Conservation (phyloP, 2,113 vertebrate species). For the Peromyscus californicus region DNA sequence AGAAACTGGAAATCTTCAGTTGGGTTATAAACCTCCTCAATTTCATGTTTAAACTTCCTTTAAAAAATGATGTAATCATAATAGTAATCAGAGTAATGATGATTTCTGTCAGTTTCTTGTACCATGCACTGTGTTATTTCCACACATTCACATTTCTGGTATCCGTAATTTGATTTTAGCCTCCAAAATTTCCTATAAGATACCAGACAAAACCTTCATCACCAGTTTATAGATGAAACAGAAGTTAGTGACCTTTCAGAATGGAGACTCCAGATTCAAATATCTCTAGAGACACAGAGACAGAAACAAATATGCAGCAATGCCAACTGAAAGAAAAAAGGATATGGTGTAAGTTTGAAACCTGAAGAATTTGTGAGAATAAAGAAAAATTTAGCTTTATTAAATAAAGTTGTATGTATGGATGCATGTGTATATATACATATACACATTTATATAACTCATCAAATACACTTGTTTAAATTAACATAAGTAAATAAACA, state of each 20-base stretch:
- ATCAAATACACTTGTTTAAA: background rate
- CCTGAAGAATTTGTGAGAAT: background rate
- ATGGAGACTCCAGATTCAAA: background rate
- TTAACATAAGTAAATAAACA: background rate
- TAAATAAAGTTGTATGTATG: background rate
- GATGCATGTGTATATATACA: background rate
- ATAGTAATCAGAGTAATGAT: background rate
- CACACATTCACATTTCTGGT: background rate
- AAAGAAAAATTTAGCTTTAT: background rate
- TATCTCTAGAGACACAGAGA: background rate
- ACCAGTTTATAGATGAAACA: background rate
- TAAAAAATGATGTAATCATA: background rate
- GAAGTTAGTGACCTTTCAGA: background rate
- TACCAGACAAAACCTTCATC: background rate
- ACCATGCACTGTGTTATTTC: background rate
- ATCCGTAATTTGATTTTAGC: background rate
- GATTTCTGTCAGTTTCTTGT: background rate
- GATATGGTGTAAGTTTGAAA: background rate
- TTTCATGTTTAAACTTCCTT: background rate
- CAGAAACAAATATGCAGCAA: background rate
- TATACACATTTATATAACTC: background rate
- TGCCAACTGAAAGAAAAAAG: background rate
- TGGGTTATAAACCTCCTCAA: background rate
- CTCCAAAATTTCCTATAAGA: background rate
- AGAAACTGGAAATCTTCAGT: background rate